Conservation (phyloP, 1,140 invertebrate genomes). For the Apis mellifera region DNA sequence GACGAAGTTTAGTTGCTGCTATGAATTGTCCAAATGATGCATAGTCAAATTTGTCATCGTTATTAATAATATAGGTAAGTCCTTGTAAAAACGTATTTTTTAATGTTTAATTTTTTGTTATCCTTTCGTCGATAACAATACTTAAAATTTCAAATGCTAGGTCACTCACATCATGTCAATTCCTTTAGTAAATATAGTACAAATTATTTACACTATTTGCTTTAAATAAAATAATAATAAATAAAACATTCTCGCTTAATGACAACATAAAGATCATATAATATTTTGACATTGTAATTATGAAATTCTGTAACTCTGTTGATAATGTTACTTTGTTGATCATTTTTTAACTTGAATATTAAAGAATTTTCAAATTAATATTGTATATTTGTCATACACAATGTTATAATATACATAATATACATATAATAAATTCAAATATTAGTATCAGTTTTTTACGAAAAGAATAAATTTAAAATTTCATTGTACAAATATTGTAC, state of each 20-base stretch:
- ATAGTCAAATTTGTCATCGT: conserved; percentile 58
- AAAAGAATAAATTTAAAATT: background rate
- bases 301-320: conserved; percentile 2
- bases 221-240: background rate
- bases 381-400: background rate
- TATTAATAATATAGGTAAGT: conserved; percentile 64
- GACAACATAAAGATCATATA: background rate
- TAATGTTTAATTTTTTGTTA: conserved; percentile 5
- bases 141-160: conserved; percentile 34
- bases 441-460: too few species aligned
- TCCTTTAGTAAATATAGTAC: background rate
- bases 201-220: background rate
- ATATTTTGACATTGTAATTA: conserved; percentile 20
- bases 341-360: background rate
- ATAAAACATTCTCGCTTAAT: background rate
- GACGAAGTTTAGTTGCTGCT: conserved; percentile 61
- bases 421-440: background rate
- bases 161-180: conserved; percentile 46
- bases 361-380: background rate
- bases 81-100: conserved; percentile 1
- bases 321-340: conserved; percentile 18
- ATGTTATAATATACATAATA: too few species aligned
- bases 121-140: conserved; percentile 34
- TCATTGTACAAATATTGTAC: too few species aligned
- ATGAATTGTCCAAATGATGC: conserved; percentile 66